phyloP scores from a whole-genome alignment of 2,113 vertebrate genomes.

The Psittacula cyanocephala region DNA sequence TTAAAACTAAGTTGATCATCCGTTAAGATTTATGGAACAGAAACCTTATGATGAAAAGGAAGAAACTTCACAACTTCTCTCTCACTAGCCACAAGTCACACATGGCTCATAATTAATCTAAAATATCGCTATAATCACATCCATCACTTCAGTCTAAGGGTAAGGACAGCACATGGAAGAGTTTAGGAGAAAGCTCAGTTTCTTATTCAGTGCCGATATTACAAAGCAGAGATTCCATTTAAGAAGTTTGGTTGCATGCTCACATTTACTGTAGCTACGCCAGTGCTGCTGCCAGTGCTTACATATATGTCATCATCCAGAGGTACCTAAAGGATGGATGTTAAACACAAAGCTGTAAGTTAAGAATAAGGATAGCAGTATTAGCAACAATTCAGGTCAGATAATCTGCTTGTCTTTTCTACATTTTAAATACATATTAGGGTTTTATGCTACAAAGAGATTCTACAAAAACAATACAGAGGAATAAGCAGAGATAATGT shows the following conservation, averaged over 20 bases:
- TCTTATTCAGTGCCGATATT: not conserved
- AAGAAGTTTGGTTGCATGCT: not conserved
- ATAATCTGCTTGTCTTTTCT: not conserved
- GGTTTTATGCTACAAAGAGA: not conserved
- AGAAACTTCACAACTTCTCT: not conserved
- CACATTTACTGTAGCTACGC: constrained; percentile 87
- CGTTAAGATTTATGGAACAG: not conserved
- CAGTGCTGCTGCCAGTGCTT: constrained; percentile 78
- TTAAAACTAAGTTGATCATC: not conserved
- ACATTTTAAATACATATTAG: not conserved
- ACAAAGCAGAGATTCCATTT: not conserved
- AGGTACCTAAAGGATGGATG: constrained; percentile 53
- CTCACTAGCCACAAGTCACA: not conserved
- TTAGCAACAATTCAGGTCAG: not conserved
- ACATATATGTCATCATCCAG: constrained; percentile 76
- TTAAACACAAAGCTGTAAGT: not conserved
- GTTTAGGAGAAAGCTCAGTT: not conserved
- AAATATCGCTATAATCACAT: not conserved
- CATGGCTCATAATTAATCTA: not conserved
- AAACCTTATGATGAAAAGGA: not conserved
- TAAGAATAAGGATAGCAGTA: not conserved
- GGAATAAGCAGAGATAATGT: not conserved
- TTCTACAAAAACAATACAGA: not conserved
- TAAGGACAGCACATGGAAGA: not conserved
- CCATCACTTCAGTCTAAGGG: not conserved